Evolutionary conservation across 2,797 vertebrate genomes (phyloP), one percentile per base, ranked within the genome.

Genomic region (Cirrhinus mrigala): DNA sequence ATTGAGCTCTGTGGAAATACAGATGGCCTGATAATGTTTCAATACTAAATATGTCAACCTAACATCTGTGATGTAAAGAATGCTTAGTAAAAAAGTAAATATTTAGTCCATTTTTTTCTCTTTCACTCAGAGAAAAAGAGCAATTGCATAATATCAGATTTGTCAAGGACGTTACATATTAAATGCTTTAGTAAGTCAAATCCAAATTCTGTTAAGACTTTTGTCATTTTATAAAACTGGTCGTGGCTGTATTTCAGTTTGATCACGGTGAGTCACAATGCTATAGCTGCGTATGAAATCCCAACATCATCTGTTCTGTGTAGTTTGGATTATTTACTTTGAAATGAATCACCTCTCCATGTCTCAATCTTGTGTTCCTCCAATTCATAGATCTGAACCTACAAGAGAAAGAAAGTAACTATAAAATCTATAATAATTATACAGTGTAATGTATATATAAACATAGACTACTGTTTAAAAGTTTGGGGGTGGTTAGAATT

Each of bases 341-440:
- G 89, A 92, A 91, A 92, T 87, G 92, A 92, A 92, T 97, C 95
- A 99, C 98, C 98, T 96, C 98, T 94, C 98, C 98, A 99, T 60
- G 97, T 99, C 91, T 99, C 96, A 27, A 99, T 99, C 92, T 96
- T 98, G 92, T 99, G 98, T 64, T 95, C 96, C 90, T 99, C 98
- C 88, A 99, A 93, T 91, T 99, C 97, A 0, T 97, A 97, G 92
- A 99, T 99, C 92, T 99, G 98, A 91, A 99, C 98, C 98, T 99
- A 90, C 4, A 29, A 44, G 24, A 83, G 85, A 33, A 16, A 37
- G 6, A 62, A 60, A 74, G 0, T 1, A 40, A 33, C 33, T 40
- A 58, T 44, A 20, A 64, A 48, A 64, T 8, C 48, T 48, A 48
- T 10, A 12, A 24, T 54, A 52, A 71, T 33, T 14, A 75, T 0